Conservation (phyloP, 1,140 invertebrate genomes). For the Meloidogyne hapla region DNA sequence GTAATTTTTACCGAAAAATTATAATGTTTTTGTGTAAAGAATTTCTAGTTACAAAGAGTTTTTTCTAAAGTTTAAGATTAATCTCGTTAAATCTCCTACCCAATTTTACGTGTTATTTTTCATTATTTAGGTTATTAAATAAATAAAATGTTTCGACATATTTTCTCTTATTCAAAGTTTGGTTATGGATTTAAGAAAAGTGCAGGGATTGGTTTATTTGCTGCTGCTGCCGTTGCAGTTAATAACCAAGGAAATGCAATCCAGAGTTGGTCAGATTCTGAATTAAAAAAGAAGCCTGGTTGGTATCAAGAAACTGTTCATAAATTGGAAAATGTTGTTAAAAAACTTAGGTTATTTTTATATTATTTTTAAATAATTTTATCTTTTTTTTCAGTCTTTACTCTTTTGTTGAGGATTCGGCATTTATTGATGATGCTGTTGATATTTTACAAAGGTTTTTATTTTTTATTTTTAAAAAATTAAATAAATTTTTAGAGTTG, state of each 20-base stretch:
- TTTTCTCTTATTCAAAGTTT: neutral
- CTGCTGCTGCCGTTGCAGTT: slow-evolving; percentile 31
- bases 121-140: too few species aligned
- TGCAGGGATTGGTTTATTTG: slow-evolving; percentile 1
- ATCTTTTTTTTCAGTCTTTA: neutral
- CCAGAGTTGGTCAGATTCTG: slow-evolving; percentile 40
- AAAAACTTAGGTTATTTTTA: slow-evolving; percentile 14
- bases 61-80: too few species aligned
- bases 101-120: too few species aligned
- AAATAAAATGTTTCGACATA: neutral
- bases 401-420: slow-evolving; percentile 37
- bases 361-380: neutral
- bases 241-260: neutral
- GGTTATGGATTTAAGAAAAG: slow-evolving; percentile 6
- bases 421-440: slow-evolving; percentile 37
- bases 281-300: slow-evolving; percentile 48
- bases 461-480: slow-evolving; percentile 13
- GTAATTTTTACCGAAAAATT: too few species aligned
- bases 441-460: slow-evolving; percentile 41
- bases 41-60: too few species aligned
- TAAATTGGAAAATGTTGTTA: slow-evolving; percentile 8
- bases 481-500: slow-evolving; percentile 29
- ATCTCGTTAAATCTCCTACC: too few species aligned
- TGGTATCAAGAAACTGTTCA: slow-evolving; percentile 39
- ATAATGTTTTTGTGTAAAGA: too few species aligned